A percentile compares a stretch with the other conserved stretches of the same genome.
These are phyloP conservation scores for Linnaemya vulpina DNA, from an alignment of 2,888 invertebrate genomes.

Conservation along the genomic window DNA sequence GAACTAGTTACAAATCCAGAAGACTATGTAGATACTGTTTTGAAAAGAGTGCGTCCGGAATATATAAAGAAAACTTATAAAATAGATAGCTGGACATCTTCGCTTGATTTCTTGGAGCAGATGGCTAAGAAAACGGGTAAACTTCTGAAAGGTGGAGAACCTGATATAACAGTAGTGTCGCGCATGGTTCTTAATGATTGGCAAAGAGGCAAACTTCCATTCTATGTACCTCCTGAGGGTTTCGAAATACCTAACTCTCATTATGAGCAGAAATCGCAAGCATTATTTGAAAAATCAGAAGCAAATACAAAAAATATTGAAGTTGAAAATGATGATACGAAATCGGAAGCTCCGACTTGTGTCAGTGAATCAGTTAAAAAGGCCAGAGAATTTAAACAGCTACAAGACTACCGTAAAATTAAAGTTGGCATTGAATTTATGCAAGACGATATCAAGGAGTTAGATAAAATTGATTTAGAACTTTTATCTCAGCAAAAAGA, in stretches of 20 bases:
- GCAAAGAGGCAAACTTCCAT: conserved; percentile 98
- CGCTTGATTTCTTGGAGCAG: conserved; percentile 95
- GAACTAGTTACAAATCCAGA: conserved; percentile 97
- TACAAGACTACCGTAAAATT: conserved; percentile 93
- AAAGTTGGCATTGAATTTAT: conserved; percentile 89
- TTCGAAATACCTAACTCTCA: conserved; percentile 88
- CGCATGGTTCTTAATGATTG: conserved; percentile 99
- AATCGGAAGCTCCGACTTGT: conserved; percentile 79
- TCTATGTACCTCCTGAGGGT: conserved; percentile 94
- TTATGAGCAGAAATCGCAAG: conserved; percentile 71
- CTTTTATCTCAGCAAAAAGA: conserved; percentile 84
- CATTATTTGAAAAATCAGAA: conserved; percentile 73
- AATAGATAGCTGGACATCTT: conserved; percentile 90
- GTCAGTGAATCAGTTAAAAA: conserved; percentile 83
- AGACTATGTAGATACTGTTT: conserved; percentile 94
- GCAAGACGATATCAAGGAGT: conserved; percentile 84
- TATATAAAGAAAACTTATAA: conserved; percentile 96
- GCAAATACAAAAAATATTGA: conserved; percentile 70
- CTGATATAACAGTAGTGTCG: conserved; percentile 93
- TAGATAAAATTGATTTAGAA: conserved; percentile 84
- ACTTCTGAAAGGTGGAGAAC: conserved; percentile 97
- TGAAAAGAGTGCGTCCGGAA: conserved; percentile 93
- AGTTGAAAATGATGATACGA: conserved; percentile 75
- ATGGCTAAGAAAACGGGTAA: conserved; percentile 94
- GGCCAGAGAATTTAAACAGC: conserved; percentile 82